Evolutionary conservation across 2,888 invertebrate genomes (phyloP).

Genomic region (Buathra laborator): DNA sequence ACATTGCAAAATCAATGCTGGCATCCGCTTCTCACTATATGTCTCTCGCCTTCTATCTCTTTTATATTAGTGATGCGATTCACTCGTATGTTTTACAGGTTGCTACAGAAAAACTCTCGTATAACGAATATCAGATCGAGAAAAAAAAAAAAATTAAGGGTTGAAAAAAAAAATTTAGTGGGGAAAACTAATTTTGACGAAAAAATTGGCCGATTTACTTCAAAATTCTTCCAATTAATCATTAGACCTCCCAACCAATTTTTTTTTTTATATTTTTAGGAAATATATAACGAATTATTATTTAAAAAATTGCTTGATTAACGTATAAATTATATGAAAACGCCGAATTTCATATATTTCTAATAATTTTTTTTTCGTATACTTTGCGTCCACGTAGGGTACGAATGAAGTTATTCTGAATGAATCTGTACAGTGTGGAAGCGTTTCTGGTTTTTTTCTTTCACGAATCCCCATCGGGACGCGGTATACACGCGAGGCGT

Average conservation of each 20-base stretch:
- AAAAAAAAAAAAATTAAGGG: too few relatives aligned
- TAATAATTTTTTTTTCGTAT: too few relatives aligned
- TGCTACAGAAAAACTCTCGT: neutral
- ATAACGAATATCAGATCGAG: too few relatives aligned
- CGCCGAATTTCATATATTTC: neutral
- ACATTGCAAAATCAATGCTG: conserved; percentile 85
- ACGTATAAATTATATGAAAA: neutral
- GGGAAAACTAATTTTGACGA: too few relatives aligned
- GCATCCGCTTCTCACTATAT: conserved; percentile 73
- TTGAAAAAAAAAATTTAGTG: too few relatives aligned
- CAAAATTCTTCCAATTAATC: too few relatives aligned
- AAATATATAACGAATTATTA: too few relatives aligned
- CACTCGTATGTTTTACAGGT: neutral
- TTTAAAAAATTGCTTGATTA: too few relatives aligned
- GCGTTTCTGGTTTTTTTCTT: conserved; percentile 38
- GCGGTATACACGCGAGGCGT: conserved; percentile 26
- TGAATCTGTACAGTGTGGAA: conserved; percentile 37
- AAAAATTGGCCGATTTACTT: too few relatives aligned
- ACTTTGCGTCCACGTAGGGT: neutral
- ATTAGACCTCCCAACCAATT: too few relatives aligned
- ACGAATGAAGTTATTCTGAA: neutral
- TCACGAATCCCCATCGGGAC: conserved; percentile 24
- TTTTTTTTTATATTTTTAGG: too few relatives aligned
- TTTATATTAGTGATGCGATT: conserved; percentile 56
- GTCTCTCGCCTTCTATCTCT: conserved; percentile 48